Conservation (phyloP, 2,113 vertebrate genomes). For the Hystrix brachyura region DNA sequence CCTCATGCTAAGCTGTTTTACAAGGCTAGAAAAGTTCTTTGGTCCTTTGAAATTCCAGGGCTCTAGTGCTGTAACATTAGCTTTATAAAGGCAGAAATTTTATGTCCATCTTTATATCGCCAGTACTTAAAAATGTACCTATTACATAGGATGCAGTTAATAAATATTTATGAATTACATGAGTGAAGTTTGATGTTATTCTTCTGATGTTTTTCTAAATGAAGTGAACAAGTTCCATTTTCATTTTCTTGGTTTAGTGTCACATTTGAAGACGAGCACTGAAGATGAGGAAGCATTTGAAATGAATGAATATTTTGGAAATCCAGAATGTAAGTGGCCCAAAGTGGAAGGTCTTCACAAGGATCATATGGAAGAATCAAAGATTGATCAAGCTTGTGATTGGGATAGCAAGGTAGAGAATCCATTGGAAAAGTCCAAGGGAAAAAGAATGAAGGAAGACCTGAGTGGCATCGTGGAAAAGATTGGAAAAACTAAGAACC, state of each 20-base stretch:
- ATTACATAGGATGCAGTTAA: neutral
- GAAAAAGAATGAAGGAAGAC: slow-evolving; percentile 76
- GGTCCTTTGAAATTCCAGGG: neutral
- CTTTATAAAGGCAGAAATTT: slow-evolving; percentile 39
- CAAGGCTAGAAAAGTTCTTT: slow-evolving; percentile 39
- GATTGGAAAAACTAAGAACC: slow-evolving; percentile 57
- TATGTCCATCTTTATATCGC: neutral
- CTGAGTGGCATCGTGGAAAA: slow-evolving; percentile 65
- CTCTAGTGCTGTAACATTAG: slow-evolving; percentile 62
- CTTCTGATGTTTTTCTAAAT: slow-evolving; percentile 60
- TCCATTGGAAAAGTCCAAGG: slow-evolving; percentile 59
- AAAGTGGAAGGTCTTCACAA: slow-evolving; percentile 69
- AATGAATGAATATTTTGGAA: slow-evolving; percentile 64
- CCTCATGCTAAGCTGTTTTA: slow-evolving; percentile 20
- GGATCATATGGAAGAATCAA: slow-evolving; percentile 58
- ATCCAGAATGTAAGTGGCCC: slow-evolving; percentile 64
- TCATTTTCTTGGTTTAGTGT: slow-evolving; percentile 83
- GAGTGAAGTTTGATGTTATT: slow-evolving; percentile 63
- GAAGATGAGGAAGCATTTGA: slow-evolving; percentile 73
- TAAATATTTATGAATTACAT: slow-evolving; percentile 40
- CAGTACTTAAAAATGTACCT: slow-evolving; percentile 57
- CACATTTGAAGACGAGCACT: slow-evolving; percentile 78
- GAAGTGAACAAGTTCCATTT: slow-evolving; percentile 71
- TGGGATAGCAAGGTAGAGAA: slow-evolving; percentile 69
- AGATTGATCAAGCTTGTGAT: slow-evolving; percentile 53